Evolutionary conservation across 2,113 vertebrate genomes (phyloP), one percentile per base, ranked within the genome.

Genomic region (Tursiops truncatus): DNA sequence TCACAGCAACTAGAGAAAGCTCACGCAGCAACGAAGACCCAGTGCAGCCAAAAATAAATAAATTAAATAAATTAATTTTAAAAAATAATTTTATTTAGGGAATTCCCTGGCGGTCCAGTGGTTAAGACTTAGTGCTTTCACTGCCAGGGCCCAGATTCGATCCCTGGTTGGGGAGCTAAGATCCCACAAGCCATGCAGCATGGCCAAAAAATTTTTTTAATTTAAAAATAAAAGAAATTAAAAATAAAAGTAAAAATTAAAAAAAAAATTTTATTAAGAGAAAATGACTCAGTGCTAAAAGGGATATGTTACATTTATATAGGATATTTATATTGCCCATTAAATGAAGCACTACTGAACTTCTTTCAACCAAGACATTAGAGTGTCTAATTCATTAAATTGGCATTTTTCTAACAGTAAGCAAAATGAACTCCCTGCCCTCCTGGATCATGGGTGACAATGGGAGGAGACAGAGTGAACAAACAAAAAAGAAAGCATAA

Each of bases 41-140:
- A 53, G 5, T 53, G 53, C 53, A 53, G 53, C 53, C 53, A 53
- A 53, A 53, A 53, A 53, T 53, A 53, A 53, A 53, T 17, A 2
- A 53, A 53, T 53, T 18, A 18, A 53, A 1, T 53, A 0, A 53
- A 6, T 5, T 17, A 53, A 53, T 17, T 53, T 0, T 0, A 17
- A 18, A 74, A 89, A 91, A 63, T 6, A 38, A 38, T 74, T 84
- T 33, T 77, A 53, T 77, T 77, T 77, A 21, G 74, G 47, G 50
- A 77, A 50, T 77, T 53, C 31, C 18, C 18, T 77, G 47, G 31
- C 1, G 1, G 31, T 77, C 10, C 74, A 50, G 74, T 13, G 47
- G 47, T 50, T 50, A 76, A 7, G 73, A 50, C 44, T 76, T 31
- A 28, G 73, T 11, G 11, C 44, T 50, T 10, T 76, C 28, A 20